These are phyloP conservation scores for Ptilonorhynchus violaceus DNA, from an alignment of 2,113 vertebrate genomes.

Conservation along the genomic window DNA sequence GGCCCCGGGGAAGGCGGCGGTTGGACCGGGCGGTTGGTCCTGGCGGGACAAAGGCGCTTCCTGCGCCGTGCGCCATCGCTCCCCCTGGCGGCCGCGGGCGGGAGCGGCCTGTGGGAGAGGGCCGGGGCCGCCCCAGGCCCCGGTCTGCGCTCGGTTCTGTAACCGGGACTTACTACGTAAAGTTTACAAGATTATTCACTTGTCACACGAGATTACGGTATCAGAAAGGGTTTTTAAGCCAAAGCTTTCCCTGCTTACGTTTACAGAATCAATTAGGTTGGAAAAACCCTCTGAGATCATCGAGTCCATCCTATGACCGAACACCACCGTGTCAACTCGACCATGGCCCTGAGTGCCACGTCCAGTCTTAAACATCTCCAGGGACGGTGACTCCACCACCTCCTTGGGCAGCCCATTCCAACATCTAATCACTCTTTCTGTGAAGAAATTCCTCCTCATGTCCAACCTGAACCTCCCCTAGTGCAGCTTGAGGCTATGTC, in stretches of 20 bases:
- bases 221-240: not conserved
- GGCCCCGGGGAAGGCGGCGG: not conserved
- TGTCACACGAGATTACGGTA: rapidly evolving
- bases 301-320: rapidly evolving
- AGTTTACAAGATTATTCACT: not conserved
- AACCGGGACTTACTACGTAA: rapidly evolving
- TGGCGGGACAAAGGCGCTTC: not conserved
- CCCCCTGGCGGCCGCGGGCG: not conserved
- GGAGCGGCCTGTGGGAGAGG: no score
- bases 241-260: not conserved
- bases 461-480: not conserved
- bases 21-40: rapidly evolving
- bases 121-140: rapidly evolving
- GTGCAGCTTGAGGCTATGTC: rapidly evolving
- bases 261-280: not conserved
- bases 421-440: not conserved
- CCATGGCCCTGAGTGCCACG: rapidly evolving
- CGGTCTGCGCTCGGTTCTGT: rapidly evolving
- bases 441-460: not conserved
- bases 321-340: no score
- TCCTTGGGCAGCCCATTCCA: not conserved
- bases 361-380: not conserved
- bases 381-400: not conserved
- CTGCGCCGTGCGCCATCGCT: not conserved
- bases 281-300: not conserved